phyloP scores from a whole-genome alignment of 2,113 vertebrate genomes.

The Mobula birostris region DNA sequence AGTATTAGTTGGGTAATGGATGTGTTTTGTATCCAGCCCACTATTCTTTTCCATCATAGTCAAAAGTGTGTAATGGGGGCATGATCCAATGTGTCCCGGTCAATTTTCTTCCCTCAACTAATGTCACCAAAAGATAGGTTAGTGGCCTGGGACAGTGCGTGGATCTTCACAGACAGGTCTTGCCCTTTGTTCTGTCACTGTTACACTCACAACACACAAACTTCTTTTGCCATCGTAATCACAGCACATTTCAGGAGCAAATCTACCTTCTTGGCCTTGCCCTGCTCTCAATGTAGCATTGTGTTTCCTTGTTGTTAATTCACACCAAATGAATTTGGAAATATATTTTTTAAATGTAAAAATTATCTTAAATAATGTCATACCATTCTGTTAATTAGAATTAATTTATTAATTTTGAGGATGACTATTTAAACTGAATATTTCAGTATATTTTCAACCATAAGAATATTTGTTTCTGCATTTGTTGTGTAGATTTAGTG shows the following conservation, averaged over 20 bases:
- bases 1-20: neutral
- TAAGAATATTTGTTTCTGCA: slow-evolving; percentile 32
- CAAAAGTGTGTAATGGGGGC: neutral
- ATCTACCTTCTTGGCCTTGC: neutral
- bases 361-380: slow-evolving; percentile 21
- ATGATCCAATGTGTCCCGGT: neutral
- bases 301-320: slow-evolving; percentile 19
- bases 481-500: slow-evolving; percentile 40
- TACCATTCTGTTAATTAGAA: slow-evolving; percentile 27
- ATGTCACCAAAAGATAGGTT: neutral
- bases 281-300: neutral
- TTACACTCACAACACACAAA: neutral
- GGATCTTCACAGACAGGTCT: neutral
- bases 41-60: neutral
- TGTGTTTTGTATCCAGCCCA: neutral
- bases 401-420: slow-evolving; percentile 34
- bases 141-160: neutral
- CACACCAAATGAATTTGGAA: slow-evolving; percentile 22
- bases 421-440: slow-evolving; percentile 34
- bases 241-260: neutral
- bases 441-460: slow-evolving; percentile 29
- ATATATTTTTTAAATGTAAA: slow-evolving; percentile 38
- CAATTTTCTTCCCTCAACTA: neutral
- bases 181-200: neutral
- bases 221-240: neutral